Base-by-base conservation (phyloP, 64 coral and sea anemone species). In the Actinia tenebrosa region DNA sequence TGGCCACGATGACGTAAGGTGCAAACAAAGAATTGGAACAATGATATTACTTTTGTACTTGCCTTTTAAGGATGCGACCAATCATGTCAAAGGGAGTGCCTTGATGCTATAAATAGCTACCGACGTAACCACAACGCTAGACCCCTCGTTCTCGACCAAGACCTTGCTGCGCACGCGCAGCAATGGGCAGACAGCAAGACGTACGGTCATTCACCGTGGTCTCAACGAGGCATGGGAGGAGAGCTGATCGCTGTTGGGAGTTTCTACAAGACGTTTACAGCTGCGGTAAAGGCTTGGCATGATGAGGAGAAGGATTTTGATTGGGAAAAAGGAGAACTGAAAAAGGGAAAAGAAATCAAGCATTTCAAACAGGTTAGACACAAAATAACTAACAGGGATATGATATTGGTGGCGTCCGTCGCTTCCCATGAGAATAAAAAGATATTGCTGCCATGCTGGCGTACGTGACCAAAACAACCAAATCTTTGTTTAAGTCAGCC, bases 261-360 rank as follows among this genome's bases (percentile, higher is more conserved):
- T 64, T 84, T 96, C 44, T 96, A 91, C 80, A 84, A 91, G 81
- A 88, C 91, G 52, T 96, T 96, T 84, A 95, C 90, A 6, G 91
- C 94, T 22, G 94, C 94, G 10, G 91, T 96, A 7, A 96, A 96
- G 82, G 94, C 94, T 27, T 96, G 94, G 94, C 94, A 96, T 79
- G 94, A 96, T 19, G 94, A 96, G 27, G 94, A 93, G 80, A 93
- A 90, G 64, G 91, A 96, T 87, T 90, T 87, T 84, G 88, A 96
- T 88, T 96, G 94, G 94, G 81, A 71, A 13, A 96, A 64, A 60
- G 91, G 88, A 37, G 64, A 14, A 15, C 66, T 68, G 11, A 86
- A 84, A 4, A 64, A 77, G 53, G 84, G 66, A 2, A 86, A 77
- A 58, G 88, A 85, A 26, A 84, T 93, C 16, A 89, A 77, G 63